A percentile compares a stretch with the other conserved stretches of the same genome.
Conservation (phyloP, 1,140 invertebrate species). For the Ridgeia piscesae region DNA sequence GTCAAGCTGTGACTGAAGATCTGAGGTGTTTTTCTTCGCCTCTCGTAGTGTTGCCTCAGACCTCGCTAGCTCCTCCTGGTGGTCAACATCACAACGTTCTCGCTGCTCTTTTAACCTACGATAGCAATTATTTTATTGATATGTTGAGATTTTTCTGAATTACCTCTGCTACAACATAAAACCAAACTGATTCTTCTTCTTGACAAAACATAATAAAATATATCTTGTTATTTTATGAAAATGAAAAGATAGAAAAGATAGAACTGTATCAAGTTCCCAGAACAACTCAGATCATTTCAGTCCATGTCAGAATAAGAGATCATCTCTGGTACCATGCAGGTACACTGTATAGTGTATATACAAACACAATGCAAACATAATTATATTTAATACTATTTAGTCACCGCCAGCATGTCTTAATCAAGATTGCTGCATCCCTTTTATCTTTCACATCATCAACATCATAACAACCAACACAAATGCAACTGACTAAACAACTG, state of each 20-base stretch:
- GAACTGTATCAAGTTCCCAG: no score
- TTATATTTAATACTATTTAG: not conserved
- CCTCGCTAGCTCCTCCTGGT: slow-evolving; percentile 90
- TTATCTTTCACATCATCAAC: not conserved
- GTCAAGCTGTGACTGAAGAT: slow-evolving; percentile 55
- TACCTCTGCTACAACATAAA: not conserved
- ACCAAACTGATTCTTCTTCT: not conserved
- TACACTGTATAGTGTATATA: no score
- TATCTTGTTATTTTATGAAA: no score
- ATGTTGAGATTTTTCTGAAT: not conserved
- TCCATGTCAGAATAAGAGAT: no score
- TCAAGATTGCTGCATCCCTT: not conserved
- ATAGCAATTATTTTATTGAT: not conserved
- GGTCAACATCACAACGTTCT: slow-evolving; percentile 93
- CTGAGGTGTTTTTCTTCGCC: slow-evolving; percentile 90
- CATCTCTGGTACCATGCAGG: no score
- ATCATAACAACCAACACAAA: not conserved
- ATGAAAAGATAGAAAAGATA: no score
- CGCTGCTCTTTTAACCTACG: slow-evolving; percentile 83
- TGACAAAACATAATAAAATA: no score
- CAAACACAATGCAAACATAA: not conserved
- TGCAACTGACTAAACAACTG: not conserved
- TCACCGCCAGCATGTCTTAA: not conserved
- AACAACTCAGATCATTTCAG: no score
- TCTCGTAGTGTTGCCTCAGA: slow-evolving; percentile 92